A percentile compares a stretch with the other conserved stretches of the same genome.
phyloP scores from a whole-genome alignment of 23 tunicate genomes.

The Halocynthia roretzi region DNA sequence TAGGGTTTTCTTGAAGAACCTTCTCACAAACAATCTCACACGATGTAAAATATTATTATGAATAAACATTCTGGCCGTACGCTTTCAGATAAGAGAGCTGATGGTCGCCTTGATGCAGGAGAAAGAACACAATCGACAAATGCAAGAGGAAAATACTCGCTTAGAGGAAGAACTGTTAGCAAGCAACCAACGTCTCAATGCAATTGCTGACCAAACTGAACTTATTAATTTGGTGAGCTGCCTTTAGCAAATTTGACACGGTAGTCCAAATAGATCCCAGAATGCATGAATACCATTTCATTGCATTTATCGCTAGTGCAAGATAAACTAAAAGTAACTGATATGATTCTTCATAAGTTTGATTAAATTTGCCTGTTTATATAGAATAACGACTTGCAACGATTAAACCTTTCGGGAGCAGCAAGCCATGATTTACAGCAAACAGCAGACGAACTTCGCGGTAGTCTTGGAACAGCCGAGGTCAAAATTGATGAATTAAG shows the following conservation, averaged over 20 bases:
- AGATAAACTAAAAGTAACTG: too few species aligned
- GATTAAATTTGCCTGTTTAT: too few species aligned
- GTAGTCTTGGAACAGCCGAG: too few species aligned
- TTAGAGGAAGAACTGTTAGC: constrained; percentile 42
- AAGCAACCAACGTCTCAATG: not conserved
- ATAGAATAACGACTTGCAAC: too few species aligned
- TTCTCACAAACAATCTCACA: not conserved
- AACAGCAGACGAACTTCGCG: too few species aligned
- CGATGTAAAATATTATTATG: not conserved
- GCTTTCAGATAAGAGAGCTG: constrained; percentile 38
- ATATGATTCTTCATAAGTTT: too few species aligned
- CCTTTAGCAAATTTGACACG: too few species aligned
- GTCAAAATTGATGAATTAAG: not conserved
- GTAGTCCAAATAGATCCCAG: too few species aligned
- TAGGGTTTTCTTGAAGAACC: not conserved
- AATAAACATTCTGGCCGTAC: not conserved
- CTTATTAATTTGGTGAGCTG: not conserved
- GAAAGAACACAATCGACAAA: constrained; percentile 22
- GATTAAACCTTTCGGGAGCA: too few species aligned
- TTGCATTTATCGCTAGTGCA: too few species aligned
- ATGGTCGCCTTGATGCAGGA: constrained; percentile 45
- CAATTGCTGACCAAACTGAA: too few species aligned
- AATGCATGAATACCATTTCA: not conserved
- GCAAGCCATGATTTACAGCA: too few species aligned
- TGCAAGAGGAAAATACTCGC: constrained; percentile 40